A percentile compares a stretch with the other conserved stretches of the same genome.
These are phyloP conservation scores for Zaprionus obscuricornis DNA, from an alignment of 2,888 invertebrate species.

Conservation along the genomic window DNA sequence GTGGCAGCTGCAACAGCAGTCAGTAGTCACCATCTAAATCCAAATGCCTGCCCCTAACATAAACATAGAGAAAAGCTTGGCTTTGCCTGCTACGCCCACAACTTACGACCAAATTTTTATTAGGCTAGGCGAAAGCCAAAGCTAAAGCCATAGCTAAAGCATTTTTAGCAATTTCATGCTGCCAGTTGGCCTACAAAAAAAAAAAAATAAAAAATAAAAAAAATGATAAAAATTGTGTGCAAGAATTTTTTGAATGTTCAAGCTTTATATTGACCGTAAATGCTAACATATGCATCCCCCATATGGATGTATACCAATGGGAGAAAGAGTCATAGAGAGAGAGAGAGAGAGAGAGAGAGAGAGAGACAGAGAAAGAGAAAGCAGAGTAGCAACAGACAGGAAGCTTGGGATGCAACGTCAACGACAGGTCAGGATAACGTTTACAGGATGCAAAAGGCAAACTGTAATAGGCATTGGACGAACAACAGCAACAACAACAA, in stretches of 20 bases:
- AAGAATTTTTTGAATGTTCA: too few species aligned
- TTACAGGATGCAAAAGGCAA: slow-evolving; percentile 71
- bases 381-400: slow-evolving; percentile 33
- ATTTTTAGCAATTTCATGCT: slow-evolving; percentile 45
- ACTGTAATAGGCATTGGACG: slow-evolving; percentile 52
- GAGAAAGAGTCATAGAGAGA: too few species aligned
- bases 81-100: slow-evolving; percentile 54
- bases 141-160: too few species aligned
- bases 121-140: slow-evolving; percentile 27
- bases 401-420: slow-evolving; percentile 46
- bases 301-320: slow-evolving; percentile 26
- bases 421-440: slow-evolving; percentile 54
- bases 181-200: slow-evolving; percentile 1
- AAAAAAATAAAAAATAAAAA: slow-evolving; percentile 42
- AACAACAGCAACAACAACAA: slow-evolving; percentile 24
- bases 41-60: slow-evolving; percentile 44
- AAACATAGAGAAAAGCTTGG: slow-evolving; percentile 57
- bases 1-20: neutral
- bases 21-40: slow-evolving; percentile 30
- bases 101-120: slow-evolving; percentile 60
- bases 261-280: slow-evolving; percentile 41
- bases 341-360: too few species aligned
- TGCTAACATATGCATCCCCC: slow-evolving; percentile 53
- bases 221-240: slow-evolving; percentile 25
- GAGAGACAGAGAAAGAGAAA: neutral